Evolutionary conservation across 2,113 vertebrate genomes (phyloP).

Genomic region (Ailuropoda melanoleuca): DNA sequence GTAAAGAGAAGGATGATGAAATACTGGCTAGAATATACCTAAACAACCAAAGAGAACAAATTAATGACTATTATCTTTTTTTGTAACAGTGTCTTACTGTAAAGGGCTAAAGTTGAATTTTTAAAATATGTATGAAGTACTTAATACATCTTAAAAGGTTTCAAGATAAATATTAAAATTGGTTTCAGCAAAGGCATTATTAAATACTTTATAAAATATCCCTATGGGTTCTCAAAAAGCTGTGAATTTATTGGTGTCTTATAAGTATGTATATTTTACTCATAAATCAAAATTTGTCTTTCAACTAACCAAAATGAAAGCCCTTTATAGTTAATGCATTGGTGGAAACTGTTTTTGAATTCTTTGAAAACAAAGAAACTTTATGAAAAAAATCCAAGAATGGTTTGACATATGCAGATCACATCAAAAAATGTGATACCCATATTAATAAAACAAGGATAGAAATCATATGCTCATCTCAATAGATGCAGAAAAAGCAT

Average conservation of each 20-base stretch:
- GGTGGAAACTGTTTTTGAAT: background rate
- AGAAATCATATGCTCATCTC: background rate
- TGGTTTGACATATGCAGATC: background rate
- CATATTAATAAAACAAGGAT: background rate
- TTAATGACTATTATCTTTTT: background rate
- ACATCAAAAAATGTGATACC: background rate
- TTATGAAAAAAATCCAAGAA: background rate
- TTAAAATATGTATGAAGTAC: background rate
- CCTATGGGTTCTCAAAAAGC: background rate
- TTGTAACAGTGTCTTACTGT: background rate
- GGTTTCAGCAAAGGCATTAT: background rate
- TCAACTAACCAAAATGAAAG: conserved; percentile 34
- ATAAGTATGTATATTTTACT: background rate
- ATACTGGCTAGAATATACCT: background rate
- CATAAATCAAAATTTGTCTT: conserved; percentile 23
- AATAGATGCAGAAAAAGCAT: background rate
- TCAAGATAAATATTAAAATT: conserved; percentile 22
- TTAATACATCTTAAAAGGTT: conserved; percentile 32
- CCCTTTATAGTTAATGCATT: background rate
- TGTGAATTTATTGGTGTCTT: background rate
- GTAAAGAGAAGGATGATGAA: background rate
- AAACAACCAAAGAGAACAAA: background rate
- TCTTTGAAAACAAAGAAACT: background rate
- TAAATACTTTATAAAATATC: conserved; percentile 20
- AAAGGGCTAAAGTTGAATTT: conserved; percentile 26